Evolutionary conservation across 1,140 invertebrate species (phyloP).

Genomic region (Ceratosolen solmsi): DNA sequence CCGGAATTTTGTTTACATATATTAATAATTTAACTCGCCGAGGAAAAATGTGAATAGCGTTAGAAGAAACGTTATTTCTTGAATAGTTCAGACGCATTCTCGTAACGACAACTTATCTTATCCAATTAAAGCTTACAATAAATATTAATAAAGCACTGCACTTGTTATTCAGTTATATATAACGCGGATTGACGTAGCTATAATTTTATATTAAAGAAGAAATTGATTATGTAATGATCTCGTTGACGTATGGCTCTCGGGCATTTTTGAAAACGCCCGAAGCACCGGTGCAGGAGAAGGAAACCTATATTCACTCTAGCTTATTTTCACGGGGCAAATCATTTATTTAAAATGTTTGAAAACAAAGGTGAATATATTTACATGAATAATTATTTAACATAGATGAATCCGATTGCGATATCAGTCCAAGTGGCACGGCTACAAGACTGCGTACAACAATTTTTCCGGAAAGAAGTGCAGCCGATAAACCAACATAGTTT

Average conservation of each 20-base stretch:
- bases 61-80: not conserved
- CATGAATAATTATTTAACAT: slow-evolving; percentile 45
- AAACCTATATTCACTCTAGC: slow-evolving; percentile 3
- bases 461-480: not conserved
- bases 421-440: not conserved
- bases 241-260: not conserved
- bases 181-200: not conserved
- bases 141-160: not conserved
- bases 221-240: not conserved
- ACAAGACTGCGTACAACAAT: too few species aligned
- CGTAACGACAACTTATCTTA: not conserved
- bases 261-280: not conserved
- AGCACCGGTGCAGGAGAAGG: not conserved
- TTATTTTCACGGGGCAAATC: not conserved
- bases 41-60: not conserved
- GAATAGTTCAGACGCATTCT: not conserved
- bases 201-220: not conserved
- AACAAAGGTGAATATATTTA: slow-evolving; percentile 45
- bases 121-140: not conserved
- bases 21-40: not conserved
- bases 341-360: slow-evolving; percentile 31
- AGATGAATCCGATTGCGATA: slow-evolving; percentile 19
- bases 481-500: slow-evolving; percentile 38
- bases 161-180: not conserved
- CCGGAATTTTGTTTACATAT: too few species aligned